Evolutionary conservation across 2,113 vertebrate species (phyloP).

Genomic region (Tragelaphus imberbis): DNA sequence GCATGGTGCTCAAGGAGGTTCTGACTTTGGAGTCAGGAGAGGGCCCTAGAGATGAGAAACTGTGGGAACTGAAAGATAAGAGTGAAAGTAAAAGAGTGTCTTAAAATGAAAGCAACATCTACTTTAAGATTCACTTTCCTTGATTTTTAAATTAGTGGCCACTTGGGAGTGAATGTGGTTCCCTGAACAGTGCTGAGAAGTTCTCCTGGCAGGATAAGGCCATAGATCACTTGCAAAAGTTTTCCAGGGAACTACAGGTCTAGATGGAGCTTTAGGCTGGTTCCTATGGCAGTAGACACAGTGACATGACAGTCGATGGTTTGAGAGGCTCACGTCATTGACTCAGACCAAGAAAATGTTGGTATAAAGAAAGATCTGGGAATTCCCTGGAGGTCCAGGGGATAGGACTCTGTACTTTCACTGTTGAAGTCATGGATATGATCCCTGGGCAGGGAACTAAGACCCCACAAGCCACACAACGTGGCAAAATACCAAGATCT

Average conservation of each 20-base stretch:
- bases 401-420: neutral
- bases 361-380: neutral
- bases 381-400: neutral
- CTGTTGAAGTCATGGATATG: neutral
- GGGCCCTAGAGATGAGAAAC: neutral
- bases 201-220: neutral
- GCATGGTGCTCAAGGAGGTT: neutral
- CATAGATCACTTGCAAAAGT: neutral
- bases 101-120: neutral
- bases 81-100: neutral
- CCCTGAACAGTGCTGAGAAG: neutral
- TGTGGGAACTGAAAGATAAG: neutral
- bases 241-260: neutral
- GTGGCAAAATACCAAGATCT: neutral
- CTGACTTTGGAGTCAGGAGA: neutral
- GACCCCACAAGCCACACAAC: neutral
- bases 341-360: neutral
- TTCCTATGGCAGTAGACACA: neutral
- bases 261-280: neutral
- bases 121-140: neutral
- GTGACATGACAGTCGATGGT: fast-evolving
- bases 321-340: neutral
- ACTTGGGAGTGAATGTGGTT: neutral
- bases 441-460: neutral
- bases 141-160: neutral